These are phyloP conservation scores for Anguilla megastoma DNA, from an alignment of 2,797 vertebrate genomes.

Conservation along the genomic window DNA sequence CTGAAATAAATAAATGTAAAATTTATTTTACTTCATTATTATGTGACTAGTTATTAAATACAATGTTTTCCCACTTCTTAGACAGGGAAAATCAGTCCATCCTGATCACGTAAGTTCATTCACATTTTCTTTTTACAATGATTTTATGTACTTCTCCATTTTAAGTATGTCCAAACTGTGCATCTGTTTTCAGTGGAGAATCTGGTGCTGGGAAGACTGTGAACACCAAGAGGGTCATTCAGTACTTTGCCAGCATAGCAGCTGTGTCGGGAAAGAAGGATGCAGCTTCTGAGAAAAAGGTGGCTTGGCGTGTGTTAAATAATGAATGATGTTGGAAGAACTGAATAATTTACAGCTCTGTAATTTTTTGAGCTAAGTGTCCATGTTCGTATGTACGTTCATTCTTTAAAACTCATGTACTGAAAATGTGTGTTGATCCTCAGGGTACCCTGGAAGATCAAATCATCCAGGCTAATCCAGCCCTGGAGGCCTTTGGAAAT, in stretches of 20 bases:
- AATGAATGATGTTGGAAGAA: conserved; percentile 52
- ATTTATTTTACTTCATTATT: neutral
- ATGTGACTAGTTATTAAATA: neutral
- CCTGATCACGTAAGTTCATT: conserved; percentile 47
- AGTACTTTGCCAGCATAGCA: conserved; percentile 78
- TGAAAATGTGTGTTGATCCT: conserved; percentile 14
- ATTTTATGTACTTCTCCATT: too few species aligned
- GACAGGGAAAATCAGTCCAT: conserved; percentile 23
- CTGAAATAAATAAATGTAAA: neutral
- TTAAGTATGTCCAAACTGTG: neutral
- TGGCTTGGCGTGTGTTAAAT: conserved; percentile 71
- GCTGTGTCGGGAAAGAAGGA: conserved; percentile 68
- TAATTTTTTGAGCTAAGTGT: neutral
- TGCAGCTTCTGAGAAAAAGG: conserved; percentile 65
- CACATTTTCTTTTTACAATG: neutral
- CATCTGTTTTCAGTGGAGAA: conserved; percentile 71
- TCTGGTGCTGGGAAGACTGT: conserved; percentile 83
- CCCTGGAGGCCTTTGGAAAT: conserved; percentile 80
- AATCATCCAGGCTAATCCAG: conserved; percentile 73
- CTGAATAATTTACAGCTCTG: neutral
- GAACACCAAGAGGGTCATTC: conserved; percentile 82
- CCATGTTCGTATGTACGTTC: neutral
- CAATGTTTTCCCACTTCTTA: conserved; percentile 21
- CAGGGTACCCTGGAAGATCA: conserved; percentile 76
- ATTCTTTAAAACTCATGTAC: neutral